Base-by-base conservation (phyloP, 2,888 invertebrate genomes). In the Tortrix viridana region DNA sequence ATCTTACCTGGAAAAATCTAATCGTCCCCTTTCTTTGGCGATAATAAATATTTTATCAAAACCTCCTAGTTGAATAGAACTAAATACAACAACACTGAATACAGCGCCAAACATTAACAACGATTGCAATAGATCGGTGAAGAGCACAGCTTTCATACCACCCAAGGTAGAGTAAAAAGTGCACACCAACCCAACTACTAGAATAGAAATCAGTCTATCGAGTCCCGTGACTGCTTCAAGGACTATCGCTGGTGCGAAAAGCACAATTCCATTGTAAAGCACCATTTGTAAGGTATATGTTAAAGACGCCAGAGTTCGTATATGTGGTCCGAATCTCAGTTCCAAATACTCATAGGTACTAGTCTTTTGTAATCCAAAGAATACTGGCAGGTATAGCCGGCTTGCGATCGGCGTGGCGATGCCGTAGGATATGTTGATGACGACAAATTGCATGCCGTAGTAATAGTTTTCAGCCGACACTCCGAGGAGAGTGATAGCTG, bases 301-400 rank as follows among this genome's bases (percentile, higher is more conserved):
- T 56, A 97, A 76, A 2, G 98, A 97, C 0, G 97, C 98, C 19
- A 95, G 86, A 68, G 96, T 85, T 73, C 98, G 92, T 23, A 97
- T 94, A 5, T 89, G 88, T 67, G 94, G 93, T 2, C 97, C 97
- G 81, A 98, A 99, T 68, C 99, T 92, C 73, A 94, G 91, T 82
- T 98, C 97, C 76, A 99, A 92, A 83, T 99, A 99, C 95, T 98
- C 97, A 80, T 97, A 98, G 58, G 97, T 96, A 82, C 97, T 97
- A n/a, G 96, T 95, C 66, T 95, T 95, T 82, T 96, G 95, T 7
- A 97, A 89, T 67, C 95, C 95, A 80, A 96, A 97, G 84, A 98
- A 97, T 43, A 98, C 97, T 41, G 98, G 97, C 64, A 98, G 89
- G 82, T 96, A 97, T 44, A 96, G 83, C 77, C 95, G 95, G 20